Conservation (phyloP, 1,140 invertebrate genomes). For the Drosophila serrata region DNA sequence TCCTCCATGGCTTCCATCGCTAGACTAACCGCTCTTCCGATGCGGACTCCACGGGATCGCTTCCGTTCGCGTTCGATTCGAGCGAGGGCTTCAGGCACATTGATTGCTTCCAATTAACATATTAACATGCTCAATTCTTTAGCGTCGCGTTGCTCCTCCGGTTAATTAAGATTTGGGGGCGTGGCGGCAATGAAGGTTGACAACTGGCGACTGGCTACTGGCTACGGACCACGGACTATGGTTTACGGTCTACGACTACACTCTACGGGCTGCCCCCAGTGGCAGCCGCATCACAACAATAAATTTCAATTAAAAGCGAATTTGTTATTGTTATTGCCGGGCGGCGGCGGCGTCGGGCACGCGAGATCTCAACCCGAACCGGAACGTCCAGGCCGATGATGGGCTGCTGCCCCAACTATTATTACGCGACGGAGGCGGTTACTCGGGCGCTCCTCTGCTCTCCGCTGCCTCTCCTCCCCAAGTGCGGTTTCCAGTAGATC, state of each 20-base stretch:
- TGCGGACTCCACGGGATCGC: slow-evolving; percentile 47
- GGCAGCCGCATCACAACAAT: slow-evolving; percentile 57
- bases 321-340: slow-evolving; percentile 40
- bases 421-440: slow-evolving; percentile 25
- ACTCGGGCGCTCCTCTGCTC: not conserved
- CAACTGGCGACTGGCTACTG: not conserved
- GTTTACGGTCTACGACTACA: slow-evolving; percentile 16
- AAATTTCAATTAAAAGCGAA: slow-evolving; percentile 79
- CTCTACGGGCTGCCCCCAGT: slow-evolving; percentile 34
- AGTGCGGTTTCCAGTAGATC: slow-evolving; percentile 16
- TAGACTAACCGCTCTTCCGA: slow-evolving; percentile 25
- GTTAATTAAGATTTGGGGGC: slow-evolving; percentile 59
- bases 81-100: slow-evolving; percentile 60
- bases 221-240: not conserved
- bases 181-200: not conserved
- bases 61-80: slow-evolving; percentile 60
- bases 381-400: slow-evolving; percentile 7
- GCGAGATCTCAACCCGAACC: slow-evolving; percentile 13
- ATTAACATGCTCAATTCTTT: slow-evolving; percentile 38
- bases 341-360: slow-evolving; percentile 6
- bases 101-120: slow-evolving; percentile 74
- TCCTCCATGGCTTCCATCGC: slow-evolving; percentile 45
- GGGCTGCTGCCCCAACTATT: slow-evolving; percentile 9
- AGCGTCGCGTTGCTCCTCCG: slow-evolving; percentile 23
- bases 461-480: not conserved